Evolutionary conservation across 2,113 vertebrate species (phyloP).

Genomic region (Clupea harengus): DNA sequence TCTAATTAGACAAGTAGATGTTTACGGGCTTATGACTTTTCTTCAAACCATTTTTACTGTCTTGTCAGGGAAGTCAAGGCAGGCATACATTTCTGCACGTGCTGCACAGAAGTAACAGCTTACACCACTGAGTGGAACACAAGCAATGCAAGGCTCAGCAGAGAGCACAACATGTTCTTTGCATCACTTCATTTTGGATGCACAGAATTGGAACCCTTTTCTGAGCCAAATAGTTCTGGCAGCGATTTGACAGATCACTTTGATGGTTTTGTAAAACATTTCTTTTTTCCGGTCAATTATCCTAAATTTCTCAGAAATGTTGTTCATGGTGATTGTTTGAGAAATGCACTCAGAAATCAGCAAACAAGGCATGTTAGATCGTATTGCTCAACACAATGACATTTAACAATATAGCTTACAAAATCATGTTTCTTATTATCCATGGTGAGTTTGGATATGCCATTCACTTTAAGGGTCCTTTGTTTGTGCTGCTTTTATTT

Average conservation of each 20-base stretch:
- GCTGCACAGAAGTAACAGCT: neutral
- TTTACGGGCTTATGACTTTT: constrained; percentile 29
- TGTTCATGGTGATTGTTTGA: neutral
- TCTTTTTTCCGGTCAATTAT: neutral
- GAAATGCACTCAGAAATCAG: neutral
- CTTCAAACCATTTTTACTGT: constrained; percentile 24
- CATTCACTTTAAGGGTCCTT: neutral
- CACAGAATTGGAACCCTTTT: neutral
- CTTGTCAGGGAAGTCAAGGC: constrained; percentile 5
- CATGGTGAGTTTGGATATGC: neutral
- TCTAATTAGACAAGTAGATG: constrained; percentile 31
- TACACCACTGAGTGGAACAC: neutral
- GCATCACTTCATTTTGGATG: neutral
- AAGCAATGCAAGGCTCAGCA: neutral
- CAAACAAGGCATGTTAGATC: neutral
- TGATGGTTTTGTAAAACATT: constrained; percentile 8
- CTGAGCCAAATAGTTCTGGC: neutral
- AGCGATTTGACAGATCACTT: neutral
- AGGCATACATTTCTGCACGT: neutral
- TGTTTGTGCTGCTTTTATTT: neutral
- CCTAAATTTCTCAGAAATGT: neutral
- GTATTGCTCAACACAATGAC: neutral
- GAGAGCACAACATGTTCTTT: neutral
- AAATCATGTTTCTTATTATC: constrained; percentile 4
- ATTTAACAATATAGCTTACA: constrained; percentile 5